Evolutionary conservation across 2,113 vertebrate species (phyloP), one percentile per base, ranked within the genome.

Genomic region (Mystacornis crossleyi): DNA sequence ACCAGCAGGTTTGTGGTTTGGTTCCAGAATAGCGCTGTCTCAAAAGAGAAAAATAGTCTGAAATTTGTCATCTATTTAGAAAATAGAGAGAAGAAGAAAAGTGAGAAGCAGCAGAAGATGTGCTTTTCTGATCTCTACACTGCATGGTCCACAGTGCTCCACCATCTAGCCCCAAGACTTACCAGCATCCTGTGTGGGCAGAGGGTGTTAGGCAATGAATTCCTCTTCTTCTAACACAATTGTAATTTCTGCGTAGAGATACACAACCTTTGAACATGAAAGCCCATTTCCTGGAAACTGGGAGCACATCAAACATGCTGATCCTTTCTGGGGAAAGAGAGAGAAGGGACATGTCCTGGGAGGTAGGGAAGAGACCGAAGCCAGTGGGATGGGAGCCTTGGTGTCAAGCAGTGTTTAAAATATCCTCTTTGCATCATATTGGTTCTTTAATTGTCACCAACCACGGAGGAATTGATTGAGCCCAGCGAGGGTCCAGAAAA

Each of bases 401-500:
- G 69, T 98, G 93, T 98, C 98, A 98, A 97, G 93, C 95, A 85
- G 96, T 86, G 94, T 96, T 97, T 97, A 97, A 98, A 98, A 98
- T 97, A 97, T 75, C 93, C 87, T 91, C 47, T 98, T 97, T 97
- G 92, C 93, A 98, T 98, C 97, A 98, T 90, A 96, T 95, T 91
- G 89, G 95, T 95, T 97, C 92, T 97, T 83, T 98, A 98, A 98
- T 98, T 98, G 97, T 97, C 96, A 97, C 97, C 98, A 98, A 97
- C 98, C 96, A 97, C 24, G 4, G 97, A 97, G 97, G 97, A 95
- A 90, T 86, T 98, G 98, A 98, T 98, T 98, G 97, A 98, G 97
- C 98, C 96, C 98, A 98, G 98, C 96, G 54, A 97, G 97, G 60
- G 94, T 95, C 95, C 95, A 9, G 94, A 95, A 97, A 97, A 97